These are phyloP conservation scores for Dicranocentrus wangi DNA, from an alignment of 2,888 invertebrate species.

Conservation along the genomic window DNA sequence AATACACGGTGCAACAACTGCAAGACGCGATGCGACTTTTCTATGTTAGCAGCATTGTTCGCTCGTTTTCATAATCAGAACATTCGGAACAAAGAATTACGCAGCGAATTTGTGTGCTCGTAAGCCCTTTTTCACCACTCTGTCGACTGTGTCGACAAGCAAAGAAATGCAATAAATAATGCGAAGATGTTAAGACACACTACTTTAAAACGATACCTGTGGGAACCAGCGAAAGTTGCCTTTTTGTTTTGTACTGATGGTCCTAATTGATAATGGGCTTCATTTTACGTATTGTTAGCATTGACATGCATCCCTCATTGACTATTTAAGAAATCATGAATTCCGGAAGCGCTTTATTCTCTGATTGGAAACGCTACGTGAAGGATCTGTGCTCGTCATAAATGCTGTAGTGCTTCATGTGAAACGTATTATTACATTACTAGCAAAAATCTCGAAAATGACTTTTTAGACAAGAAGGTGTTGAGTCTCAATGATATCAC, in stretches of 20 bases:
- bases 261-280: constrained; percentile 50
- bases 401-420: too few relatives aligned
- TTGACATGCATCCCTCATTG: constrained; percentile 27
- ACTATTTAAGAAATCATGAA: constrained; percentile 56
- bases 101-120: not conserved
- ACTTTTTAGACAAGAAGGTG: not conserved
- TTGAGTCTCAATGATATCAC: not conserved
- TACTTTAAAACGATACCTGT: constrained; percentile 9
- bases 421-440: too few relatives aligned
- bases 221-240: constrained; percentile 57
- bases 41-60: too few relatives aligned
- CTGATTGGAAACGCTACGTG: not conserved
- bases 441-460: too few relatives aligned
- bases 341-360: constrained; percentile 47
- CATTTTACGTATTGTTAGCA: constrained; percentile 30
- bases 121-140: not conserved
- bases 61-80: too few relatives aligned
- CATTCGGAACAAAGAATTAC: constrained; percentile 15
- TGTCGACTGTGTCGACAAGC: too few relatives aligned
- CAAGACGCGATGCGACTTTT: too few relatives aligned
- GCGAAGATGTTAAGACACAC: not conserved
- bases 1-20: not conserved
- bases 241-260: constrained; percentile 42
- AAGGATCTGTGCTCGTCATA: constrained; percentile 15
- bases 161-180: too few relatives aligned